Evolutionary conservation across 2,113 vertebrate genomes (phyloP), one percentile per base, ranked within the genome.

Genomic region (Rhombomys opimus): DNA sequence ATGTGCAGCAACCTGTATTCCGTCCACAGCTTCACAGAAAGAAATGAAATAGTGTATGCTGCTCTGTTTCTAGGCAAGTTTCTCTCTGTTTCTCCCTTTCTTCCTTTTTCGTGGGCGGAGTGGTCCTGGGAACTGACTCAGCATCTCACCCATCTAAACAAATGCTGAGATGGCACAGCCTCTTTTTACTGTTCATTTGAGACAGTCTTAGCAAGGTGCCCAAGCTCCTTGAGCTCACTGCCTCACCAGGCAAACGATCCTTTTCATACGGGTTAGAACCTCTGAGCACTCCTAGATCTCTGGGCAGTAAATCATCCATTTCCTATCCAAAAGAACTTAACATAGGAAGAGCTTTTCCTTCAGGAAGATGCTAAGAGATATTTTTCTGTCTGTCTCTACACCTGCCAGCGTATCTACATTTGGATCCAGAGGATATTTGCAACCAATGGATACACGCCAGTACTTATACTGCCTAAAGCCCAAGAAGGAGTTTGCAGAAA

Each of bases 391-490:
- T 93, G 38, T 95, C 0, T 97, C 94, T 95, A 0, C 77, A 23
- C 96, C 32, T 91, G 41, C 97, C 82, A 99, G 99, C n/a, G 98
- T 98, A 90, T 99, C 99, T 80, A 99, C 99, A 0, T 99, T 99
- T 98, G 99, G 99, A 2, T 99, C 99, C 96, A 99, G 99, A 98
- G 99, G 99, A 46, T 99, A 99, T 85, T 99, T 99, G 95, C 99
- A 99, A 96, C 99, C 99, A 78, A 99, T 99, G 99, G 99, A 99
- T 98, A 99, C 99, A 1, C 99, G 99, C 57, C 99, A 99, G 52
- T 99, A 99, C 76, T 99, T 99, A 77, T 99, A 99, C 97, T 99
- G 99, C 97, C 97, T 99, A 94, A 99, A 99, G 96, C 99, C 99
- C 25, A 99, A 99, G 96, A 99, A 99, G 5, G 99, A 99, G 98